Conservation (phyloP, 2,113 vertebrate genomes). For the Lathamus discolor region DNA sequence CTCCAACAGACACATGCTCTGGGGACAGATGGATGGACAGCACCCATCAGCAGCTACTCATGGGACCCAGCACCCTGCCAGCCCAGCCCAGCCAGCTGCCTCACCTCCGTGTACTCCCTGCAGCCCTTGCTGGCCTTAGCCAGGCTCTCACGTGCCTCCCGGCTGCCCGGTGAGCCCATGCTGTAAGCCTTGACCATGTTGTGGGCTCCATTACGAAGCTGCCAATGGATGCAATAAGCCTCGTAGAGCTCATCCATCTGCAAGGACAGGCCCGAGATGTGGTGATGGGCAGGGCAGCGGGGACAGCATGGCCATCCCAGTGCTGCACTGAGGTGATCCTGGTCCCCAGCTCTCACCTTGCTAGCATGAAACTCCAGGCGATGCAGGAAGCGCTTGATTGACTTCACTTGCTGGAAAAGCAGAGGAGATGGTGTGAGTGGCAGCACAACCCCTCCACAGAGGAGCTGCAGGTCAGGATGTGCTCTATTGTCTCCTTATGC, state of each 20-base stretch:
- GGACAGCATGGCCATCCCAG: fast-evolving
- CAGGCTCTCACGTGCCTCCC: conserved; percentile 90
- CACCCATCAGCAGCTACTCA: not conserved
- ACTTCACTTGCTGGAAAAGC: conserved; percentile 90
- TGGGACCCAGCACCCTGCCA: not conserved
- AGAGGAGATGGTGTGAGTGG: not conserved
- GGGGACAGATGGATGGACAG: not conserved
- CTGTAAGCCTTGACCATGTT: conserved; percentile 96
- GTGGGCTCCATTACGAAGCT: conserved; percentile 91
- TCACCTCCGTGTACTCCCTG: conserved; percentile 95
- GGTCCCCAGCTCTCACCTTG: conserved; percentile 78
- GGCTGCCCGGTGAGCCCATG: conserved; percentile 80
- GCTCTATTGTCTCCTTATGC: fast-evolving
- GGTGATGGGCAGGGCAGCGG: not conserved
- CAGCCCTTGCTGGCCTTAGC: conserved; percentile 91
- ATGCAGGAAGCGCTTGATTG: conserved; percentile 90
- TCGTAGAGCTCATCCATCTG: conserved; percentile 96
- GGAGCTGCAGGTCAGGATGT: not conserved
- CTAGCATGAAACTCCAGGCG: conserved; percentile 94
- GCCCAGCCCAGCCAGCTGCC: not conserved
- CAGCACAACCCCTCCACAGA: fast-evolving
- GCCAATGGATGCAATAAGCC: conserved; percentile 91
- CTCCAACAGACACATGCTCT: conserved; percentile 96
- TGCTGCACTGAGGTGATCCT: fast-evolving
- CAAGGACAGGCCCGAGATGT: not conserved